These are phyloP conservation scores for Alces alces DNA, from an alignment of 2,113 vertebrate species.

Conservation along the genomic window DNA sequence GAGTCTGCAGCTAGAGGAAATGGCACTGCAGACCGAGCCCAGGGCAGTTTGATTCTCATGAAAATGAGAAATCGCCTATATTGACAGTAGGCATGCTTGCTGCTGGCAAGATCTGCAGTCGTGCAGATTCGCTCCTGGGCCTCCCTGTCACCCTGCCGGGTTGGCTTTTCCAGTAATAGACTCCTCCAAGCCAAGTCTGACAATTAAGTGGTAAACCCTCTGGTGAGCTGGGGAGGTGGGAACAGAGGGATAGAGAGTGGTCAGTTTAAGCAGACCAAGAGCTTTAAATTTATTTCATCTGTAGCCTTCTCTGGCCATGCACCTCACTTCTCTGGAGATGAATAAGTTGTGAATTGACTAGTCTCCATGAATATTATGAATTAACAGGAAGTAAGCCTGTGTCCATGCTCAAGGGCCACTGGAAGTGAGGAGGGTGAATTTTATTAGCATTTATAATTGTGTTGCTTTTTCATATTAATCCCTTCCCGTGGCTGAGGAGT, in stretches of 20 bases:
- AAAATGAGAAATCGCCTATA: constrained; percentile 48
- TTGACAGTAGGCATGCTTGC: constrained; percentile 18
- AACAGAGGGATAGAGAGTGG: background rate
- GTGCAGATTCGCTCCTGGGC: background rate
- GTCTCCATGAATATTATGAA: constrained; percentile 17
- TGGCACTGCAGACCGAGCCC: constrained; percentile 45
- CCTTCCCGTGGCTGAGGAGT: background rate
- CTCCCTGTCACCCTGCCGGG: background rate
- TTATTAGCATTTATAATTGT: constrained; percentile 44
- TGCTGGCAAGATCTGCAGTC: background rate
- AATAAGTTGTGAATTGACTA: background rate
- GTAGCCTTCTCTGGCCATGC: background rate
- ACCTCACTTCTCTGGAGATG: background rate
- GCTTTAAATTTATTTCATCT: background rate
- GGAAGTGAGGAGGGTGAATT: background rate
- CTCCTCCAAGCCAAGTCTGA: background rate
- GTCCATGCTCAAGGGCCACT: background rate
- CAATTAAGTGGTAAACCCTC: background rate
- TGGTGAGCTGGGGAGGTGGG: background rate
- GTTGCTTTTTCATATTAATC: constrained; percentile 32
- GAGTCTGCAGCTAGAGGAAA: constrained; percentile 35
- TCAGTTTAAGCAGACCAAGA: background rate
- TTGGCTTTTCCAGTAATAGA: background rate
- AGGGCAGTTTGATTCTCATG: constrained; percentile 56
- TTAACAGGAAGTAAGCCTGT: background rate